Percentiles rank a stretch among this genome's conserved stretches.
These are phyloP conservation scores for Euplagia quadripunctaria DNA, from an alignment of 2,888 invertebrate species.

Conservation along the genomic window DNA sequence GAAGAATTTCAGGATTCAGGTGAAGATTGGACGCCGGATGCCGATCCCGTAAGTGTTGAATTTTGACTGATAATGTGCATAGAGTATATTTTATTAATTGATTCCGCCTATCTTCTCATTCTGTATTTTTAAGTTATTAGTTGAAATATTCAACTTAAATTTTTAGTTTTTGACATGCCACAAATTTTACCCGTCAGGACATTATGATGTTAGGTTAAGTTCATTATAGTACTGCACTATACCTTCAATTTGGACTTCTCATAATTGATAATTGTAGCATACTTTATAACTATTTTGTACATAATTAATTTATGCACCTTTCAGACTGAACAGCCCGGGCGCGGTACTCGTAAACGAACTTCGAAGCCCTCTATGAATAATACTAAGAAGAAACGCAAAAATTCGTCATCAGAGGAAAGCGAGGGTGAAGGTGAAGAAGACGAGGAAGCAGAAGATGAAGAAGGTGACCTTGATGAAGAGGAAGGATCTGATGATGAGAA, in stretches of 20 bases:
- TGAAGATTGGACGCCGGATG: slow-evolving; percentile 87
- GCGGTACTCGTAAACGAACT: slow-evolving; percentile 75
- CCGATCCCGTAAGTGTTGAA: slow-evolving; percentile 76
- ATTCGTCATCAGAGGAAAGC: slow-evolving; percentile 81
- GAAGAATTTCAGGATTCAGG: slow-evolving; percentile 87
- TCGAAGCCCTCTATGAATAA: slow-evolving; percentile 73
- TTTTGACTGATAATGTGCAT: not conserved
- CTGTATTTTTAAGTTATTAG: not conserved
- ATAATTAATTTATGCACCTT: slow-evolving; percentile 9
- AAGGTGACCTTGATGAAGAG: slow-evolving; percentile 81
- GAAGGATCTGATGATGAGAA: slow-evolving; percentile 86
- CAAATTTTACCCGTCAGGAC: not conserved
- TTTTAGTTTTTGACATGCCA: not conserved
- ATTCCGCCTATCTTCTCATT: not conserved
- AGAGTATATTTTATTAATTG: slow-evolving; percentile 8
- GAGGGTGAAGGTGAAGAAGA: slow-evolving; percentile 79
- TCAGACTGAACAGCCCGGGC: slow-evolving; percentile 75
- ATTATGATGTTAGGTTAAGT: slow-evolving; percentile 38
- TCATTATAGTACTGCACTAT: not conserved
- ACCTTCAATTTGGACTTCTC: not conserved
- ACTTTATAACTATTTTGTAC: not conserved
- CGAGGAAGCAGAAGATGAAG: slow-evolving; percentile 81
- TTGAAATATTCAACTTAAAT: not conserved
- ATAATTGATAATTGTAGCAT: not conserved
- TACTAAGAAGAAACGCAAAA: slow-evolving; percentile 83